phyloP scores from a whole-genome alignment of 2,113 vertebrate genomes.

The Dasyurus viverrinus region DNA sequence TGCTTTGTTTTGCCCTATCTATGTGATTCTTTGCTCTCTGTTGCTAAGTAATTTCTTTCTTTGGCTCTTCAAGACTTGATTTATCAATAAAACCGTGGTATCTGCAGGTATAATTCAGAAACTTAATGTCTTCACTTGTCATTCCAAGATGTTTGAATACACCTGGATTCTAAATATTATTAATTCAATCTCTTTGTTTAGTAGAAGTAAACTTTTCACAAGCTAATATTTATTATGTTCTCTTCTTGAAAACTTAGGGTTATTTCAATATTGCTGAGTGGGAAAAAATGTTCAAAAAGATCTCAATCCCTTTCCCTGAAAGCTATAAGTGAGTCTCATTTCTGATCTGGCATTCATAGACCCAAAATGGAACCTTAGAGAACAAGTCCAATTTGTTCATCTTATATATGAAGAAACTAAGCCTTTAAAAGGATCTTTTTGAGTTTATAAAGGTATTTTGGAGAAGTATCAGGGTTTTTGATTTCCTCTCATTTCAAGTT shows the following conservation, averaged over 20 bases:
- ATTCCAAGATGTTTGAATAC: background rate
- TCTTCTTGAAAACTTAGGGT: background rate
- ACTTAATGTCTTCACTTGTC: background rate
- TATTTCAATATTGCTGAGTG: background rate
- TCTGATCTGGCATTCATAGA: background rate
- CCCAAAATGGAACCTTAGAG: background rate
- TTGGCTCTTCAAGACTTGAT: slow-evolving; percentile 7
- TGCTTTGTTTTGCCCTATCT: background rate
- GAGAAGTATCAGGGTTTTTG: background rate
- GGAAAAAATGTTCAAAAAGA: background rate
- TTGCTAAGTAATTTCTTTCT: slow-evolving; percentile 10
- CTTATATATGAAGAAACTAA: background rate
- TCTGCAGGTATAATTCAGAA: slow-evolving; percentile 42
- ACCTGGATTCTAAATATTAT: background rate
- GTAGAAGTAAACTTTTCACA: background rate
- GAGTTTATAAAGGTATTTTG: background rate
- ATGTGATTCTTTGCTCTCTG: background rate
- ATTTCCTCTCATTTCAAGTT: background rate
- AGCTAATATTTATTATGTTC: background rate
- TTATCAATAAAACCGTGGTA: background rate
- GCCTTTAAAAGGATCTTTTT: background rate
- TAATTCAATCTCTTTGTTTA: background rate
- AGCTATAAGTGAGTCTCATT: background rate
- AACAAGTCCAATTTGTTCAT: background rate
- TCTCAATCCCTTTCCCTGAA: background rate